Base-by-base conservation (phyloP, 2,888 invertebrate species). In the Polietes domitor region DNA sequence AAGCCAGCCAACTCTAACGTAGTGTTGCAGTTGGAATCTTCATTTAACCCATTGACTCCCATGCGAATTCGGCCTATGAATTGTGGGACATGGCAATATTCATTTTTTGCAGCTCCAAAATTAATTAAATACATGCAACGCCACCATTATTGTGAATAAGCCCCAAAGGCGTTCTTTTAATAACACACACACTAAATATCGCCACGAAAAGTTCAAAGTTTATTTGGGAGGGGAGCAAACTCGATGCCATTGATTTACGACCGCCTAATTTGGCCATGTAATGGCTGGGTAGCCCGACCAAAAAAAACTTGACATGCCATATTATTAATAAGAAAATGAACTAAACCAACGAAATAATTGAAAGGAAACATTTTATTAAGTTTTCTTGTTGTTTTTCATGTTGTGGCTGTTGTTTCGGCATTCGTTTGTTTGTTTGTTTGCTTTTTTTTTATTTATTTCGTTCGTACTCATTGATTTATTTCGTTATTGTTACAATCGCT, bases 381-480 rank as follows among this genome's bases (percentile, higher is more conserved):
- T 17, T 58, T 75, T 65, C 41, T 63, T 74, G 24, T 77, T 68
- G 55, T 61, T 71, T 43, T 77, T 63, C 53, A 43, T n/a, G n/a
- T 28, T 63, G 32, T 28, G 17, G n/a, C 10, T 68, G 21, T 50
- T 21, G 17, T 79, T 73, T 65, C 72, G 37, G 37, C 10, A 7
- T 37, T 37, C 4, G 4, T 37, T 37, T 32, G 32, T 37, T 37
- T n/a, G n/a, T n/a, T 37, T 37, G 37, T 37, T 37, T 37, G 4
- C 4, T 81, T 61, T 76, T 70, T 68, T 61, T n/a, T n/a, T n/a
- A n/a, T n/a, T n/a, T n/a, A n/a, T n/a, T n/a, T n/a, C n/a, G n/a
- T n/a, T 79, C 17, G 50, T 61, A 73, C 9, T 65, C 47, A 37
- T 75, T 80, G 82, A 82, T 85, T 83, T 83, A 77, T 43, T 43